These are phyloP conservation scores for Gastrophryne carolinensis DNA, from an alignment of 2,797 vertebrate species.

Conservation along the genomic window DNA sequence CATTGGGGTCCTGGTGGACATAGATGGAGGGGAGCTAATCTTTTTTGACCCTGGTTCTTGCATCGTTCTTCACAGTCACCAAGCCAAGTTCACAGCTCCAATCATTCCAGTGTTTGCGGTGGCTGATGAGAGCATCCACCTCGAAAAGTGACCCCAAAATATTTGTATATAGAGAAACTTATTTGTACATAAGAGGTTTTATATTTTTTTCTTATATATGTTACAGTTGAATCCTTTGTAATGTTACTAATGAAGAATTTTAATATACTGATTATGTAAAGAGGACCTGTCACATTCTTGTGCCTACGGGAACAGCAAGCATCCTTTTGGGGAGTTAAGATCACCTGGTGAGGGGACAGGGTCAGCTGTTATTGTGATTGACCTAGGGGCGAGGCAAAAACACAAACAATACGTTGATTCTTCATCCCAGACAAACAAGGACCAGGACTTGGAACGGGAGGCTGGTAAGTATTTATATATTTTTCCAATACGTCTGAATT, in stretches of 20 bases:
- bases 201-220: neutral
- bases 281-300: too few species aligned
- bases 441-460: too few species aligned
- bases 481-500: too few species aligned
- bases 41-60: conserved; percentile 80
- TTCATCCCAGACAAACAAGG: too few species aligned
- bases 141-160: conserved; percentile 22
- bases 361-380: too few species aligned
- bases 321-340: too few species aligned
- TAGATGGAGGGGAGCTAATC: conserved; percentile 77
- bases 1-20: conserved; percentile 85
- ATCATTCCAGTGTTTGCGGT: conserved; percentile 83
- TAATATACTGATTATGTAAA: neutral
- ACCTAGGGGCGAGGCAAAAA: too few species aligned
- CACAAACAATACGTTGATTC: too few species aligned
- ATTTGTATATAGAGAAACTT: neutral
- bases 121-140: conserved; percentile 80
- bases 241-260: neutral
- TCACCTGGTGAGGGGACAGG: too few species aligned
- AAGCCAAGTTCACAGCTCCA: conserved; percentile 67
- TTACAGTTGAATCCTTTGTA: neutral
- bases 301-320: too few species aligned
- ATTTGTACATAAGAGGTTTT: neutral
- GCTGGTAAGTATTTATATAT: too few species aligned
- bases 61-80: conserved; percentile 72